Evolutionary conservation across 2,113 vertebrate genomes (phyloP).

Genomic region (Natator depressus): DNA sequence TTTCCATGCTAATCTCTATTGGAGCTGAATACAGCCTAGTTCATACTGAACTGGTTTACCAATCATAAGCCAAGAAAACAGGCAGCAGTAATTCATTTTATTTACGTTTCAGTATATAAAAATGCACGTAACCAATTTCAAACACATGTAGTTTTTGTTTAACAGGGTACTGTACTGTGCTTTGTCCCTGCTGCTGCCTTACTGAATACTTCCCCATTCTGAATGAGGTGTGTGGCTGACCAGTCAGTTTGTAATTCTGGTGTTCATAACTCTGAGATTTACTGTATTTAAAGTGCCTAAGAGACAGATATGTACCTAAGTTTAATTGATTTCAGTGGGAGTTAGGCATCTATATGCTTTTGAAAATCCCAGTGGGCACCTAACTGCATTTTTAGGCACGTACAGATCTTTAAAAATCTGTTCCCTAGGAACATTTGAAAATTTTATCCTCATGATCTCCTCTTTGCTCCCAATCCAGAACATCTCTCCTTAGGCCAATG

Average conservation of each 20-base stretch:
- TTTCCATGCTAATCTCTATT: not conserved
- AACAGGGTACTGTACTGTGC: too few species aligned
- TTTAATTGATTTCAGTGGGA: not conserved
- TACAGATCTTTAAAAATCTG: not conserved
- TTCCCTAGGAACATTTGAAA: fast-evolving
- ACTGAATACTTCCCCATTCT: too few species aligned
- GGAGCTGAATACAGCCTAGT: constrained; percentile 30
- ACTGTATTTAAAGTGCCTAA: too few species aligned
- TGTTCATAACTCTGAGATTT: too few species aligned
- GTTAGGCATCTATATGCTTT: not conserved
- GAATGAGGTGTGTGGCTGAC: too few species aligned
- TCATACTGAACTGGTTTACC: constrained; percentile 1
- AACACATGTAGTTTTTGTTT: constrained; percentile 1
- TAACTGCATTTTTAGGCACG: fast-evolving
- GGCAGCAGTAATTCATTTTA: constrained; percentile 48
- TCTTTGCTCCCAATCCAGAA: not conserved
- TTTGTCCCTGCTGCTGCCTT: too few species aligned
- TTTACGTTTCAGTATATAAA: constrained; percentile 43
- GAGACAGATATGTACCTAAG: too few species aligned
- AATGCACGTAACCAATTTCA: constrained; percentile 7
- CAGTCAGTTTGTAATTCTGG: too few species aligned
- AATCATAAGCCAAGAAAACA: constrained; percentile 31
- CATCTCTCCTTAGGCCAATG: fast-evolving
- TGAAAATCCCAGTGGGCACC: not conserved
- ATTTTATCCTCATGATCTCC: fast-evolving